These are phyloP conservation scores for Delphinus delphis DNA, from an alignment of 2,113 vertebrate genomes.

Conservation along the genomic window DNA sequence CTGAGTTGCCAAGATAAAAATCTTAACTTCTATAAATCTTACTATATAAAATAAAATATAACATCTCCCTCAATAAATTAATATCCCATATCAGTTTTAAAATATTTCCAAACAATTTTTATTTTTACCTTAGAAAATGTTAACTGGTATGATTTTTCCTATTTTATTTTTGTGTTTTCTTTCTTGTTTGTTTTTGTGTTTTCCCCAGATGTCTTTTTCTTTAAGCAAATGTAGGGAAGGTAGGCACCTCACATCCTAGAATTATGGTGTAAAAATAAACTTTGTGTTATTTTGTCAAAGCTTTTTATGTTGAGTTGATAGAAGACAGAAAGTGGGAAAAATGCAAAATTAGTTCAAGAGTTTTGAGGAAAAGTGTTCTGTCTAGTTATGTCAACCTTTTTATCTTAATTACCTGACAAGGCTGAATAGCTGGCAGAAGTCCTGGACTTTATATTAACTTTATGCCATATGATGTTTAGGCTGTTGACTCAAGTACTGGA, in stretches of 20 bases:
- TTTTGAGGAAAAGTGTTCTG: background rate
- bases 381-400: background rate
- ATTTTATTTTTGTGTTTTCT: background rate
- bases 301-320: background rate
- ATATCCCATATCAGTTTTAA: background rate
- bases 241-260: background rate
- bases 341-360: background rate
- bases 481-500: background rate
- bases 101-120: background rate
- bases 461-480: accelerated
- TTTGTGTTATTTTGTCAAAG: background rate
- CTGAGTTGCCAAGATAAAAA: background rate
- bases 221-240: background rate
- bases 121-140: background rate
- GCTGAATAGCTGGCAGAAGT: background rate
- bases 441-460: background rate
- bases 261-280: background rate
- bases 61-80: background rate
- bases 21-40: background rate
- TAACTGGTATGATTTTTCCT: background rate
- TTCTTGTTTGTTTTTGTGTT: background rate
- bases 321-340: background rate
- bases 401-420: background rate
- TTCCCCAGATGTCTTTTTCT: background rate
- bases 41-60: background rate